Evolutionary conservation across 1,140 invertebrate species (phyloP), one percentile per base, ranked within the genome.

Genomic region (Macrobrachium rosenbergii): DNA sequence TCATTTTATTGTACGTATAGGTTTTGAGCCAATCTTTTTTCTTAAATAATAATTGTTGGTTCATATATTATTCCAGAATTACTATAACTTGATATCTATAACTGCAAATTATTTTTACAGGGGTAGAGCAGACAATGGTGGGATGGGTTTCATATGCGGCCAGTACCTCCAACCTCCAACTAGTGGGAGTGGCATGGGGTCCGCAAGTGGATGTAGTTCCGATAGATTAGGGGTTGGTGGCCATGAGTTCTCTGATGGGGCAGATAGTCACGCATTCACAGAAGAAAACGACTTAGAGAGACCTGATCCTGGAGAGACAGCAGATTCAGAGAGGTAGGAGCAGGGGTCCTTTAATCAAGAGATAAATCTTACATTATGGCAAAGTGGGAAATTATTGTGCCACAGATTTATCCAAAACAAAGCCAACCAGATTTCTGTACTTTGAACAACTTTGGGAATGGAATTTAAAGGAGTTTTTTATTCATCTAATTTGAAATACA

Each of bases 161-260:
- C 94, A 96, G 90, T 97, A 96, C 92, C 93, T 96, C 90, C 95
- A 95, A 90, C 95, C 95, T 88, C 93, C 94, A 89, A 84, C 81
- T 64, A 87, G 88, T 59, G 85, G 88, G 45, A 86, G 93, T 94
- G 77, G 88, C 88, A 94, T 94, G 90, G 94, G 95, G 89, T 89
- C 87, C 60, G 83, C 88, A 37, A 90, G 88, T 84, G 88, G 86
- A 58, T 80, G 87, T 81, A 80, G 89, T 63, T 89, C 85, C 28
- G 89, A 86, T 59, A 84, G 84, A 81, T 59, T 89, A 89, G 85
- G 80, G 52, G 79, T 84, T 76, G 83, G 82, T 45, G 89, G 90
- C 11, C 84, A 89, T 19, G 85, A 89, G 28, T 86, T 80, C 64
- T 83, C 87, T 16, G 88, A 87, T 64, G 86, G 87, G n/a, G 85